Evolutionary conservation across 2,888 invertebrate genomes (phyloP).

Genomic region (Glyphotaelius pellucidus): DNA sequence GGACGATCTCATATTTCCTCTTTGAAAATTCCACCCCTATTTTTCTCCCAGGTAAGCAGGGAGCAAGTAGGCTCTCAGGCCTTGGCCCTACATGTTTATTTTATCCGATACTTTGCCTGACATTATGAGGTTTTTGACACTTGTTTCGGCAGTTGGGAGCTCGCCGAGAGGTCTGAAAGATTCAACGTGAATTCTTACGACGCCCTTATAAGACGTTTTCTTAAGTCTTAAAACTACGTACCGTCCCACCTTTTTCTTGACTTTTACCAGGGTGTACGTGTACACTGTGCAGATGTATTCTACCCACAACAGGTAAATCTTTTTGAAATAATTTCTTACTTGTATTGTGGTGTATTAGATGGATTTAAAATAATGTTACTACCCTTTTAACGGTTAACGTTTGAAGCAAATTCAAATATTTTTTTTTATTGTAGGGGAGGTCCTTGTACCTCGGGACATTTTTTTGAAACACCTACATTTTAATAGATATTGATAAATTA

Average conservation of each 20-base stretch:
- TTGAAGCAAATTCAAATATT: too few relatives aligned
- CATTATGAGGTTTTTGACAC: constrained; percentile 37
- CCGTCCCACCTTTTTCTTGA: neutral
- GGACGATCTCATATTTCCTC: neutral
- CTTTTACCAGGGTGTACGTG: neutral
- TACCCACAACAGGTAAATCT: neutral
- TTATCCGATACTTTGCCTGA: constrained; percentile 17
- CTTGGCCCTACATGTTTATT: constrained; percentile 23
- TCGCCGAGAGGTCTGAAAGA: constrained; percentile 2
- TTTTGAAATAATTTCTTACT: too few relatives aligned
- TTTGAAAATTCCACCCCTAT: neutral
- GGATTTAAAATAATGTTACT: too few relatives aligned
- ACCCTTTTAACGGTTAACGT: too few relatives aligned
- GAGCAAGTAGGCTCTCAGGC: neutral
- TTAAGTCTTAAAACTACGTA: neutral
- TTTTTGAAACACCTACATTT: too few relatives aligned
- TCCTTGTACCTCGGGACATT: too few relatives aligned
- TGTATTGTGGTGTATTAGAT: too few relatives aligned
- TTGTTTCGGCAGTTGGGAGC: constrained; percentile 13
- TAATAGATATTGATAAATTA: too few relatives aligned
- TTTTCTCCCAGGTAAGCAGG: neutral
- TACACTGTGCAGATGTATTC: neutral
- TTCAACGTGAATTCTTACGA: constrained; percentile 12
- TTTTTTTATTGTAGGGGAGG: too few relatives aligned
- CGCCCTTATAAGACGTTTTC: neutral